A percentile compares a stretch with the other conserved stretches of the same genome.
phyloP scores from a whole-genome alignment of 2,888 invertebrate genomes.

The Nomada ferruginata region DNA sequence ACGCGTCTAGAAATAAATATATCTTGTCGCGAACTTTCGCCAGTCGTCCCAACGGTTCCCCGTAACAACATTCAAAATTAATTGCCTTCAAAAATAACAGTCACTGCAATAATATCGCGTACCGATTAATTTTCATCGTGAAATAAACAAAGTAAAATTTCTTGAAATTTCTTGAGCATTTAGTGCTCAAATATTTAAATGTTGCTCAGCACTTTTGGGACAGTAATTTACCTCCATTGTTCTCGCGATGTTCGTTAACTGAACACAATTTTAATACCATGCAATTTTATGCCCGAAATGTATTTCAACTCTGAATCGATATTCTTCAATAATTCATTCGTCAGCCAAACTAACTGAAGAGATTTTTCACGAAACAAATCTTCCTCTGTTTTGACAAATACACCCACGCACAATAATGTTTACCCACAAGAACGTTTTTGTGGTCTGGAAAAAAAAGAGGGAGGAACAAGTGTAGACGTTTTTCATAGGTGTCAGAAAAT shows the following conservation, averaged over 20 bases:
- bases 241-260: too few relatives aligned
- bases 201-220: too few relatives aligned
- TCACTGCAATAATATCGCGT: background rate
- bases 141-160: too few relatives aligned
- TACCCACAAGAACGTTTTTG: background rate
- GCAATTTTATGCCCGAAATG: background rate
- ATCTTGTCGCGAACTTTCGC: slow-evolving; percentile 30
- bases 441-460: too few relatives aligned
- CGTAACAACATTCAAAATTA: background rate
- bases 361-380: background rate
- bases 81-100: background rate
- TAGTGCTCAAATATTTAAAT: too few relatives aligned
- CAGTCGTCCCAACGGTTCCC: background rate
- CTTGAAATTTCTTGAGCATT: too few relatives aligned
- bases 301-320: background rate
- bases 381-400: background rate
- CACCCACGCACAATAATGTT: background rate
- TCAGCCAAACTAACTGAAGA: background rate
- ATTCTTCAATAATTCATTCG: background rate
- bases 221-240: too few relatives aligned
- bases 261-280: background rate
- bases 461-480: too few relatives aligned
- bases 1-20: slow-evolving; percentile 52
- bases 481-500: background rate
- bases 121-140: too few relatives aligned